Evolutionary conservation across 2,797 vertebrate species (phyloP).

Genomic region (Anguilla marmorata): DNA sequence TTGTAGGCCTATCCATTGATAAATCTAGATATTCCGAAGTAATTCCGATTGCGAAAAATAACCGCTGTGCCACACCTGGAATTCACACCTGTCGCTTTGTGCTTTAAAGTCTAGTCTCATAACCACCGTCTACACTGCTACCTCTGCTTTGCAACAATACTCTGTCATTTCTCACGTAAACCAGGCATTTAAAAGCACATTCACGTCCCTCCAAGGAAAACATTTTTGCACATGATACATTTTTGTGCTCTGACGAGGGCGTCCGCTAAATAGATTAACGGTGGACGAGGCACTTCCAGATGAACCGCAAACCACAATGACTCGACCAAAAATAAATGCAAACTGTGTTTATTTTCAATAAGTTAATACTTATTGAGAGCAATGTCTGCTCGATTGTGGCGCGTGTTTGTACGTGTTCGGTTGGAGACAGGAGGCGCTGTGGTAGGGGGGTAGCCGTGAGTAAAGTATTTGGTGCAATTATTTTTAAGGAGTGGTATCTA

Average conservation of each 20-base stretch:
- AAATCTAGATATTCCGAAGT: background rate
- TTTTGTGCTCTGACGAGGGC: background rate
- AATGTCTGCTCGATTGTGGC: background rate
- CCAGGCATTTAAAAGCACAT: background rate
- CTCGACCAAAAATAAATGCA: background rate
- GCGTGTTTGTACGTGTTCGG: slow-evolving; percentile 13
- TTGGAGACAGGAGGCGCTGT: slow-evolving; percentile 6
- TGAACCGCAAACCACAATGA: background rate
- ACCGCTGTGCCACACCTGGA: background rate
- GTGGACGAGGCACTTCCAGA: background rate
- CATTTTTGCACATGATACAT: background rate
- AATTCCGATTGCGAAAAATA: background rate
- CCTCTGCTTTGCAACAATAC: background rate
- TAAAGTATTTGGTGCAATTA: slow-evolving; percentile 60
- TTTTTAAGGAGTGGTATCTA: slow-evolving; percentile 69
- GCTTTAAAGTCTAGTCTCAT: background rate
- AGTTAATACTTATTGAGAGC: background rate
- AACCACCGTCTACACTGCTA: background rate
- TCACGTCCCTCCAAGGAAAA: background rate
- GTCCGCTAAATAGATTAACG: background rate
- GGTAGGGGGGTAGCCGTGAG: slow-evolving; percentile 29
- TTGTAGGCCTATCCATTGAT: background rate
- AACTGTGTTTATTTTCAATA: background rate
- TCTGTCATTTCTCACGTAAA: background rate
- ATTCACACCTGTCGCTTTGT: background rate